Percentiles rank a stretch among this genome's conserved stretches.
These are phyloP conservation scores for Callyntrura guangdongensis DNA, from an alignment of 2,888 invertebrate species.

Conservation along the genomic window DNA sequence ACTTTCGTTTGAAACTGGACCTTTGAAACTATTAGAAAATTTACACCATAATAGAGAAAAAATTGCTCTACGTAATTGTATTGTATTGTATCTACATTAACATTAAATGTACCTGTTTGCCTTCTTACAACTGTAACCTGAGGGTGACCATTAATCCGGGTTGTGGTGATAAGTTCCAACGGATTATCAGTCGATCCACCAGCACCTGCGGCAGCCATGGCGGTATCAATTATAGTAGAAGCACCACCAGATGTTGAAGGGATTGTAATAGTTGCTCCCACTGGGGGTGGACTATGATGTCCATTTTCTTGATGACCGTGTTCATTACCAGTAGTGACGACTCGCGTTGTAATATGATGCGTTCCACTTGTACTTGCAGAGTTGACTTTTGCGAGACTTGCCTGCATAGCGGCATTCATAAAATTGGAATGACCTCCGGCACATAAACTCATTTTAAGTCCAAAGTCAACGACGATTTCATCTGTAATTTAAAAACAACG, in stretches of 20 bases:
- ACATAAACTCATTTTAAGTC: conserved; percentile 75
- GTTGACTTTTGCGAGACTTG: conserved; percentile 70
- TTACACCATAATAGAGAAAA: neutral
- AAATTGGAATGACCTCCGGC: conserved; percentile 79
- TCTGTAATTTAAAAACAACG: conserved; percentile 55
- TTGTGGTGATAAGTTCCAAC: conserved; percentile 76
- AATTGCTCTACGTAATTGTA: too few species aligned
- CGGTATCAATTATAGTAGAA: conserved; percentile 68
- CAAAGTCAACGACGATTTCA: conserved; percentile 81
- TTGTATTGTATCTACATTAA: too few species aligned
- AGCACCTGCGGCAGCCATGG: conserved; percentile 74
- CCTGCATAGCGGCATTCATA: conserved; percentile 78
- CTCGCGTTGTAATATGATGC: conserved; percentile 47
- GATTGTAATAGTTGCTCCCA: conserved; percentile 77
- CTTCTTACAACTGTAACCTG: conserved; percentile 74
- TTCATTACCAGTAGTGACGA: conserved; percentile 48
- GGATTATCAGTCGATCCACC: conserved; percentile 63
- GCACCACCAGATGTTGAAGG: conserved; percentile 69
- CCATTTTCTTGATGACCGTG: conserved; percentile 68
- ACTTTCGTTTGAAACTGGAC: neutral
- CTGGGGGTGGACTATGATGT: conserved; percentile 74
- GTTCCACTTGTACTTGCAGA: conserved; percentile 35
- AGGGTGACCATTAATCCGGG: conserved; percentile 74
- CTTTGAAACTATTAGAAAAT: conserved; percentile 27
- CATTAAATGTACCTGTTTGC: conserved; percentile 61